Percentiles rank a stretch among this genome's conserved stretches.
These are phyloP conservation scores for Myiozetetes cayanensis DNA, from an alignment of 2,113 vertebrate species.

Conservation along the genomic window DNA sequence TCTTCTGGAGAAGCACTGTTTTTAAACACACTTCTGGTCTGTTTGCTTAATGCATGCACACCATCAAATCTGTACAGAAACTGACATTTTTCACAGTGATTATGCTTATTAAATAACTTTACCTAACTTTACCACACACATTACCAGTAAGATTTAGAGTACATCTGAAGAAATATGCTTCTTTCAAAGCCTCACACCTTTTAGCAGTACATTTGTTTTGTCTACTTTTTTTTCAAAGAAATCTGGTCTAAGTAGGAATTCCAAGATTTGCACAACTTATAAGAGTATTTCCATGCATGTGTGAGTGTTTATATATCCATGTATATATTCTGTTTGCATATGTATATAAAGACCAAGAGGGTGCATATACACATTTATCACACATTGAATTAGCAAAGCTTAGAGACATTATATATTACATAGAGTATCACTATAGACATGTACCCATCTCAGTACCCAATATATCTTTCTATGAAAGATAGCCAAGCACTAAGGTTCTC, in stretches of 20 bases:
- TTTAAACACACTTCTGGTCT: background rate
- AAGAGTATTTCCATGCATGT: accelerated
- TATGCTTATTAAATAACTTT: background rate
- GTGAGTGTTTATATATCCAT: background rate
- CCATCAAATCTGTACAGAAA: background rate
- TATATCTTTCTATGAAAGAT: background rate
- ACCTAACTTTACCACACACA: background rate
- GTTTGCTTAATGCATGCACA: background rate
- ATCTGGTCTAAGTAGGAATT: background rate
- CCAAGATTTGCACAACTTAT: background rate
- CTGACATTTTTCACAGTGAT: background rate
- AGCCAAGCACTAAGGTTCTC: background rate
- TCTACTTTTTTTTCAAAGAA: background rate
- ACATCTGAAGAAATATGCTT: background rate
- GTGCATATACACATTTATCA: background rate
- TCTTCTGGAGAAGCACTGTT: background rate
- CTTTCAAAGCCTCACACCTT: background rate
- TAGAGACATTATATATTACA: background rate
- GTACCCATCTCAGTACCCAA: background rate
- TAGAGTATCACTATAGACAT: background rate
- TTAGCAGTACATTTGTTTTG: background rate
- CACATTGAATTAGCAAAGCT: background rate
- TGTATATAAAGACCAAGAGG: background rate
- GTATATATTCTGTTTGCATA: background rate
- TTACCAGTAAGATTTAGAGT: background rate